phyloP scores from a whole-genome alignment of 2,797 vertebrate genomes.

The Balearica regulorum region DNA sequence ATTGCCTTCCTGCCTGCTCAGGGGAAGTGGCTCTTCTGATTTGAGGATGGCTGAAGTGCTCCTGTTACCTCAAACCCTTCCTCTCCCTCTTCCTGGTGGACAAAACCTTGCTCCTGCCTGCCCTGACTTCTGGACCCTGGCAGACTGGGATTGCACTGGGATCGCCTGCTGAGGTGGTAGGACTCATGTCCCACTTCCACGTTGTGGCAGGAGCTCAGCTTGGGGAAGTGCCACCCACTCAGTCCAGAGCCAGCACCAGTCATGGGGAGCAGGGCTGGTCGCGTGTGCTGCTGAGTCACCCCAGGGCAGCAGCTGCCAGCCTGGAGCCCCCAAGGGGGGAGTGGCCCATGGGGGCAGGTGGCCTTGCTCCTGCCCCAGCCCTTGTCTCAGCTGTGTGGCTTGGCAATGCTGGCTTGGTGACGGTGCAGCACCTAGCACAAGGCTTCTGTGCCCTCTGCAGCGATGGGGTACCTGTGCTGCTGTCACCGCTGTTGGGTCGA shows the following conservation, averaged over 20 bases:
- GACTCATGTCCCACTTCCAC: background rate
- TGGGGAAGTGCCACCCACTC: background rate
- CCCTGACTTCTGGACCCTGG: background rate
- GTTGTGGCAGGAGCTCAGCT: background rate
- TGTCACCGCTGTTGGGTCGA: accelerated
- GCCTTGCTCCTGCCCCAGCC: background rate
- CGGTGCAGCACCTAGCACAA: background rate
- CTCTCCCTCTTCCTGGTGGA: background rate
- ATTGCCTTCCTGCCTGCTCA: background rate
- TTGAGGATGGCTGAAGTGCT: background rate
- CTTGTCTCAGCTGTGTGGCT: background rate
- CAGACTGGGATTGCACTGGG: background rate
- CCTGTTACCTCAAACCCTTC: background rate
- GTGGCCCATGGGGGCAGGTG: accelerated
- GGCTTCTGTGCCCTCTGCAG: background rate
- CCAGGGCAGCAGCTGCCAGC: background rate
- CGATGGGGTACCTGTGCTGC: accelerated
- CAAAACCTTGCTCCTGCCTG: background rate
- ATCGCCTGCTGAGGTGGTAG: background rate
- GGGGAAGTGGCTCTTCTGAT: background rate
- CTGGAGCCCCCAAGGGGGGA: background rate
- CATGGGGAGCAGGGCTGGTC: background rate
- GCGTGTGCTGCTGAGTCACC: background rate
- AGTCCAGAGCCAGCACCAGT: background rate
- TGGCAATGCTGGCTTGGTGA: background rate